A percentile compares a stretch with the other conserved stretches of the same genome.
Evolutionary conservation across 2,888 invertebrate species (phyloP).

Genomic region (Drosophila birchii): DNA sequence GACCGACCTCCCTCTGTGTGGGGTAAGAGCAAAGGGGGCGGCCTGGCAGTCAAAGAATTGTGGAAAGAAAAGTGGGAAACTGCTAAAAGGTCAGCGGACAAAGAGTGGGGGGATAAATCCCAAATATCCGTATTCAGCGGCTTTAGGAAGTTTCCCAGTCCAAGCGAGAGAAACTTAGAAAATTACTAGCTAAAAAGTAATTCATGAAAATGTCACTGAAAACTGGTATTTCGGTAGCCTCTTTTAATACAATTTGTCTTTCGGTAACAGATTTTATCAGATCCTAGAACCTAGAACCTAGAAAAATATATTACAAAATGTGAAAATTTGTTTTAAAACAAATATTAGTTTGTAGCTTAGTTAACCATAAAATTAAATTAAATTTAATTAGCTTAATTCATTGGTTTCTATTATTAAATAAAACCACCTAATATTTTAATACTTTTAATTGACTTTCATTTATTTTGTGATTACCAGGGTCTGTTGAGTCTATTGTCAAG

Average conservation of each 20-base stretch:
- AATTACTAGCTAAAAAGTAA: not conserved
- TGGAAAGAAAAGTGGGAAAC: not conserved
- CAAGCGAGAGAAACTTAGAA: not conserved
- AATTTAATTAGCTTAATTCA: not conserved
- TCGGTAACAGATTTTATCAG: no score
- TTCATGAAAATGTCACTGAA: not conserved
- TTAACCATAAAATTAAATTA: not conserved
- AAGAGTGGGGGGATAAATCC: conserved; percentile 2
- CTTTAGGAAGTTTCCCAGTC: not conserved
- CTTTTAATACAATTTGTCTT: no score
- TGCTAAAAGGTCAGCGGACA: conserved; percentile 19
- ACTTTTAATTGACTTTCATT: conserved; percentile 16
- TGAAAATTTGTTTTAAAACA: no score
- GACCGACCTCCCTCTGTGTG: conserved; percentile 19
- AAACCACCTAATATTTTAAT: not conserved
- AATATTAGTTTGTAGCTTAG: not conserved
- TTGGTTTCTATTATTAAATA: not conserved
- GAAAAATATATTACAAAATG: no score
- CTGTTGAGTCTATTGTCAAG: not conserved
- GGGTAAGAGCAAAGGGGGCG: not conserved
- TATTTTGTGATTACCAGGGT: not conserved
- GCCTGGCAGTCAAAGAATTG: not conserved
- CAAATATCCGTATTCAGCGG: not conserved
- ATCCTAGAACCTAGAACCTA: no score
- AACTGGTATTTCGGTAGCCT: not conserved